Evolutionary conservation across 2,888 invertebrate genomes (phyloP).

Genomic region (Parnassius orleans): DNA sequence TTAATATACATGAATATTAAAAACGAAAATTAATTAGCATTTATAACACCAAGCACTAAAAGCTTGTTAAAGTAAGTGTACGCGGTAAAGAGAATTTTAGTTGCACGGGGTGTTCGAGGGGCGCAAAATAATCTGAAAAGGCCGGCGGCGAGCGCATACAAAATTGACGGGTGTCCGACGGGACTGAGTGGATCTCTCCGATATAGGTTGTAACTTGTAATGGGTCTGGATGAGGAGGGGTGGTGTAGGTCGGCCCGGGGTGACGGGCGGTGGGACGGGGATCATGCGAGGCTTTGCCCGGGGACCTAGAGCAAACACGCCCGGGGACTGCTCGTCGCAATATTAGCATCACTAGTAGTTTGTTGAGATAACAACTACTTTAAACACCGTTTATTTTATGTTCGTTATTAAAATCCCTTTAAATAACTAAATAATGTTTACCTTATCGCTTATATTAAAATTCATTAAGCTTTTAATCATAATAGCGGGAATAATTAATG

Average conservation of each 20-base stretch:
- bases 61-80: slow-evolving; percentile 41
- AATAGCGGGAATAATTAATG: no score
- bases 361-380: slow-evolving; percentile 33
- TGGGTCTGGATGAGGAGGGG: slow-evolving; percentile 51
- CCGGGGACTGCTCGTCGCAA: slow-evolving; percentile 56
- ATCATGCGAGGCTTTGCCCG: slow-evolving; percentile 43
- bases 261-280: slow-evolving; percentile 48
- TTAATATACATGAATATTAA: no score
- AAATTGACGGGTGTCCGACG: slow-evolving; percentile 69
- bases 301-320: slow-evolving; percentile 50
- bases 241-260: slow-evolving; percentile 32
- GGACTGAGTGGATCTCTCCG: slow-evolving; percentile 66
- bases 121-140: slow-evolving; percentile 52
- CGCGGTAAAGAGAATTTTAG: slow-evolving; percentile 2
- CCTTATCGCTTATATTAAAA: not conserved
- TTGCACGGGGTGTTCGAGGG: slow-evolving; percentile 36
- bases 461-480: no score
- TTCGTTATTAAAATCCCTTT: slow-evolving; percentile 18
- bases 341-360: slow-evolving; percentile 43
- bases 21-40: no score
- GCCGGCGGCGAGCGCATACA: slow-evolving; percentile 46
- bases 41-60: slow-evolving; percentile 24
- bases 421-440: slow-evolving; percentile 5
- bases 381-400: slow-evolving; percentile 7
- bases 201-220: slow-evolving; percentile 70